Base-by-base conservation (phyloP, 2,113 vertebrate species). In the Sisor rabdophorus region DNA sequence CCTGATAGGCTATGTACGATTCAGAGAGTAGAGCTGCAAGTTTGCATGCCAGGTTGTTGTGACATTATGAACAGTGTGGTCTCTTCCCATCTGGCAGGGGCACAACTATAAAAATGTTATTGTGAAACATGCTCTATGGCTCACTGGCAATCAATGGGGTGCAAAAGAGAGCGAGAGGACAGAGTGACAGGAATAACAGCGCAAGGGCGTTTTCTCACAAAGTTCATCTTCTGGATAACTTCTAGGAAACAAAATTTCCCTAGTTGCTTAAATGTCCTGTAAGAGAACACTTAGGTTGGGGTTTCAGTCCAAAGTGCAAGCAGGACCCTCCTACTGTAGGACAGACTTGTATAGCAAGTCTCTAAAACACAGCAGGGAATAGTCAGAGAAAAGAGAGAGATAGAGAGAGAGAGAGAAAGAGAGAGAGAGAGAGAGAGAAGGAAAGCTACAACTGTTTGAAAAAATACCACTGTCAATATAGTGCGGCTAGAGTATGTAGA, bases 121-220 rank as follows among this genome's bases (percentile, higher is more conserved):
- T 82, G 68, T 73, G 79, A 77, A 77, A 74, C 78, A 71, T 53
- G 50, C 53, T 71, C 47, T 64, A 76, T 74, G 78, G 73, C 82
- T 84, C 70, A 61, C 56, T 56, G 68, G 44, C 77, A 73, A 84
- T 81, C 81, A 85, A 76, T 79, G 73, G 68, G 61, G 74, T 76
- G 74, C 71, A 63, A 80, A 79, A 76, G 73, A 81, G 64, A 70
- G 56, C 28, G 61, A 63, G 63, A 68, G 76, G 69, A 71, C 20
- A 56, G 55, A 71, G 76, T 40, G 26, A 74, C 20, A n/a, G 54
- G 64, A 65, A 74, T 72, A 24, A 75, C 0, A 44, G 68, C 28
- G 59, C 48, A 36, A 77, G 73, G 73, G 72, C 65, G 48, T 79
- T 79, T 77, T 82, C 76, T 71, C 71, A 70, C 55, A 75, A 60